Conservation (phyloP, 2,113 vertebrate genomes). For the Promerops cafer region DNA sequence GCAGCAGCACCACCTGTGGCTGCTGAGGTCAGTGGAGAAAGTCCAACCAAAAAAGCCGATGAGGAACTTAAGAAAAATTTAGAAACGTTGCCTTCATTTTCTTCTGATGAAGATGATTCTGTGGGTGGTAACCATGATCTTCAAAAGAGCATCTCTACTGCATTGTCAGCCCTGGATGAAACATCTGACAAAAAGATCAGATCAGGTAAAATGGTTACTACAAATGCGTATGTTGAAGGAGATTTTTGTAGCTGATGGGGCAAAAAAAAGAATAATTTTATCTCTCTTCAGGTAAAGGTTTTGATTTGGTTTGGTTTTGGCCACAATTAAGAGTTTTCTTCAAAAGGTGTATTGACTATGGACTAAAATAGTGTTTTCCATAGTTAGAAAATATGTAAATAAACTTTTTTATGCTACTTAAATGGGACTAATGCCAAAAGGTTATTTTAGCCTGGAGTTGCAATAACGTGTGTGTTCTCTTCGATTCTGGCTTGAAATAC, state of each 20-base stretch:
- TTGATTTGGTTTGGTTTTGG: not conserved
- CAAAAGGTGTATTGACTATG: not conserved
- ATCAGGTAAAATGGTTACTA: constrained; percentile 75
- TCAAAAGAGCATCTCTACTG: constrained; percentile 87
- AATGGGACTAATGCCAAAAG: not conserved
- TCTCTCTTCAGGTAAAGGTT: not conserved
- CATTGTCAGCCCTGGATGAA: constrained; percentile 84
- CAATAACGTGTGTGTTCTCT: not conserved
- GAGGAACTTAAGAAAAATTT: constrained; percentile 88
- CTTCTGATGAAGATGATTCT: constrained; percentile 94
- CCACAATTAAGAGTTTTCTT: not conserved
- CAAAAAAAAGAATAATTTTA: not conserved
- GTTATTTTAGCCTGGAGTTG: not conserved
- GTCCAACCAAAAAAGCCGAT: constrained; percentile 80
- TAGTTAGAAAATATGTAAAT: not conserved
- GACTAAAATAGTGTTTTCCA: not conserved
- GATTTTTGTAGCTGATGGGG: not conserved
- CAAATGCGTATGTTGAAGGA: not conserved
- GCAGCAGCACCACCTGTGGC: constrained; percentile 51
- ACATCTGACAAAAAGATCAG: constrained; percentile 83
- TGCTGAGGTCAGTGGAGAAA: constrained; percentile 68
- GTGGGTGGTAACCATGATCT: constrained; percentile 86
- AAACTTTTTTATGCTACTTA: not conserved
- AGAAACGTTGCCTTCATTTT: constrained; percentile 89
- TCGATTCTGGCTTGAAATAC: not conserved